Evolutionary conservation across 2,888 invertebrate species (phyloP).

Genomic region (Pyrgus malvae): DNA sequence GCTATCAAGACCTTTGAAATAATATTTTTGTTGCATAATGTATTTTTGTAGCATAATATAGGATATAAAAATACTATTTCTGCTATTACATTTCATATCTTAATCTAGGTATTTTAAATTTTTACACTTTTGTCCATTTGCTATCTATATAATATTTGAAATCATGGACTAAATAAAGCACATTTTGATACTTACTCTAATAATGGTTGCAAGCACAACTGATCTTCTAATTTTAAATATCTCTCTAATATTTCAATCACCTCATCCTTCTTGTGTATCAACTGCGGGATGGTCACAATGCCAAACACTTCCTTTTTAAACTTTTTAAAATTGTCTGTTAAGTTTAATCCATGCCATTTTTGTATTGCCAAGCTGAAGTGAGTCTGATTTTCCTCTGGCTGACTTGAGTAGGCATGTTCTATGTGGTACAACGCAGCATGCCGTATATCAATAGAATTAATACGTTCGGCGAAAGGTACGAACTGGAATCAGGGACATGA

Average conservation of each 20-base stretch:
- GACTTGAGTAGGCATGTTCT: slow-evolving; percentile 87
- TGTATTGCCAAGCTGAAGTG: slow-evolving; percentile 91
- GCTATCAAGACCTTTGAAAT: too few species aligned
- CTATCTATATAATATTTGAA: too few species aligned
- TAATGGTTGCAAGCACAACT: slow-evolving; percentile 89
- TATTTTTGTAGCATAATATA: too few species aligned
- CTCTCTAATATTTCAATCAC: slow-evolving; percentile 87
- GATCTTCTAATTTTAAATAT: slow-evolving; percentile 87
- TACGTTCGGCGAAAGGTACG: slow-evolving; percentile 92
- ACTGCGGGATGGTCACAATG: slow-evolving; percentile 91
- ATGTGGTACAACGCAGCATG: slow-evolving; percentile 92
- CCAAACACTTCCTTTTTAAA: slow-evolving; percentile 89
- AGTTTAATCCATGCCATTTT: slow-evolving; percentile 95
- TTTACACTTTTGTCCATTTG: too few species aligned
- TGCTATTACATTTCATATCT: too few species aligned
- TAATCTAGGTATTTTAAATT: too few species aligned
- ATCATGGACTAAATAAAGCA: too few species aligned
- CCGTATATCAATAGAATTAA: slow-evolving; percentile 90
- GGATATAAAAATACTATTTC: too few species aligned
- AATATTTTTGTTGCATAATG: too few species aligned
- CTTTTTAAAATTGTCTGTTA: slow-evolving; percentile 89
- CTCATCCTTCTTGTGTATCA: slow-evolving; percentile 90
- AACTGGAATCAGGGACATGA: too few species aligned
- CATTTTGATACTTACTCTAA: slow-evolving; percentile 93
- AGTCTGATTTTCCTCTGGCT: slow-evolving; percentile 87